Percentiles rank a stretch among this genome's conserved stretches.
These are phyloP conservation scores for Eurytoma adleriae DNA, from an alignment of 2,888 invertebrate species.

Conservation along the genomic window DNA sequence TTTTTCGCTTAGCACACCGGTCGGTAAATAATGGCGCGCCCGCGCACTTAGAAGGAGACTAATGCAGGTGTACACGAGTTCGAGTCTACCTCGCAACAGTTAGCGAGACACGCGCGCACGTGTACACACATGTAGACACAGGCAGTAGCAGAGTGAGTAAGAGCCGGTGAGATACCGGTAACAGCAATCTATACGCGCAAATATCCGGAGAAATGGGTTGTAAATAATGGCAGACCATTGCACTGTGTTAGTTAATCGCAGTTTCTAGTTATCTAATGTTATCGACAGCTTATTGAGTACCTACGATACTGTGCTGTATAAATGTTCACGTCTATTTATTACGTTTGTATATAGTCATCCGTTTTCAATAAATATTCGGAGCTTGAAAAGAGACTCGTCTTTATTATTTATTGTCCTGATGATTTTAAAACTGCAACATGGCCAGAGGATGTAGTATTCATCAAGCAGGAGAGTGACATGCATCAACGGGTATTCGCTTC, in stretches of 20 bases:
- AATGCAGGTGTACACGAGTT: constrained; percentile 4
- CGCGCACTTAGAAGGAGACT: constrained; percentile 8
- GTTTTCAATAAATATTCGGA: constrained; percentile 71
- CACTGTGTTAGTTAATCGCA: constrained; percentile 59
- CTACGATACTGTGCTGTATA: constrained; percentile 66
- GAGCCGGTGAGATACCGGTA: constrained; percentile 4
- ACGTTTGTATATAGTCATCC: constrained; percentile 66
- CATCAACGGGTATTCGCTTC: too few species aligned
- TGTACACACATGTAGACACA: not conserved
- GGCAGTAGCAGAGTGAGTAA: not conserved
- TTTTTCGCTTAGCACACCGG: not conserved
- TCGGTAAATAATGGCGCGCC: not conserved
- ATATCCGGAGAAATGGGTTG: constrained; percentile 63
- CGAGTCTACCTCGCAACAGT: not conserved
- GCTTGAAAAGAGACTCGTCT: constrained; percentile 64
- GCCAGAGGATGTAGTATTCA: too few species aligned
- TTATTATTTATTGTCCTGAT: not conserved
- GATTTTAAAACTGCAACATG: too few species aligned
- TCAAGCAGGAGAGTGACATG: too few species aligned
- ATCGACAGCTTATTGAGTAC: constrained; percentile 63
- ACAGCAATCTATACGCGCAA: constrained; percentile 42
- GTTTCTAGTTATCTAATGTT: constrained; percentile 67
- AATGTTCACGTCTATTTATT: constrained; percentile 72
- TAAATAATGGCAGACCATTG: constrained; percentile 63
- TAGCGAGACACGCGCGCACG: not conserved